phyloP scores from a whole-genome alignment of 2,797 vertebrate species.

The Caiman crocodilus region DNA sequence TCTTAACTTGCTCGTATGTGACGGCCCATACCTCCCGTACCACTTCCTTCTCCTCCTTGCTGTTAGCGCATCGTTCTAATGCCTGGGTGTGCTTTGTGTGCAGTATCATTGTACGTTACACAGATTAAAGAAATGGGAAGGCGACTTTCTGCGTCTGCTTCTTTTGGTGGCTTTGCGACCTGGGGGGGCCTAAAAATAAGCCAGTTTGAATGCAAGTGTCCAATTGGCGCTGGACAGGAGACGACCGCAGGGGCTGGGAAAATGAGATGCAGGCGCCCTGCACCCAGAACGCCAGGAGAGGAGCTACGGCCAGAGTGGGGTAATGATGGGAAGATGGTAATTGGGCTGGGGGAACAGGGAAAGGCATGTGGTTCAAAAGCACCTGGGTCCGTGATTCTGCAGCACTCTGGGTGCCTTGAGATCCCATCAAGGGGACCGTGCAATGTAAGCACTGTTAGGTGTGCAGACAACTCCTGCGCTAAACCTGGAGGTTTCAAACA shows the following conservation, averaged over 20 bases:
- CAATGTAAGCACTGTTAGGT: too few relatives aligned
- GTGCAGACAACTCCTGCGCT: too few relatives aligned
- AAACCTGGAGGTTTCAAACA: too few relatives aligned
- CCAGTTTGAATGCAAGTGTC: neutral
- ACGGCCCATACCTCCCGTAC: conserved; percentile 58
- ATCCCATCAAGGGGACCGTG: too few relatives aligned
- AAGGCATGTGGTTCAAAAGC: neutral
- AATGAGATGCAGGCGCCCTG: neutral
- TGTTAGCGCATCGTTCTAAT: conserved; percentile 78
- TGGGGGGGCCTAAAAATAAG: neutral
- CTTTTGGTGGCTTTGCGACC: conserved; percentile 2
- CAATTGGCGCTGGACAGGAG: neutral
- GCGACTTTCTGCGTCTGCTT: conserved; percentile 74
- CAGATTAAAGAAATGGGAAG: conserved; percentile 90
- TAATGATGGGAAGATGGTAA: neutral
- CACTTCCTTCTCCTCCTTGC: conserved; percentile 71
- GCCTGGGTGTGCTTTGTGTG: conserved; percentile 87
- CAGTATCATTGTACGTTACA: conserved; percentile 87
- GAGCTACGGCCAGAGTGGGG: neutral
- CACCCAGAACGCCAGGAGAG: neutral
- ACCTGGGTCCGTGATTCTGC: neutral
- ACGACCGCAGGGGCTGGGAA: neutral
- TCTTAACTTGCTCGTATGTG: conserved; percentile 65
- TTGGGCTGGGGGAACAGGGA: neutral
- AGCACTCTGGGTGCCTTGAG: too few relatives aligned